Evolutionary conservation across 2,888 invertebrate genomes (phyloP).

Genomic region (Dynastes tityus): DNA sequence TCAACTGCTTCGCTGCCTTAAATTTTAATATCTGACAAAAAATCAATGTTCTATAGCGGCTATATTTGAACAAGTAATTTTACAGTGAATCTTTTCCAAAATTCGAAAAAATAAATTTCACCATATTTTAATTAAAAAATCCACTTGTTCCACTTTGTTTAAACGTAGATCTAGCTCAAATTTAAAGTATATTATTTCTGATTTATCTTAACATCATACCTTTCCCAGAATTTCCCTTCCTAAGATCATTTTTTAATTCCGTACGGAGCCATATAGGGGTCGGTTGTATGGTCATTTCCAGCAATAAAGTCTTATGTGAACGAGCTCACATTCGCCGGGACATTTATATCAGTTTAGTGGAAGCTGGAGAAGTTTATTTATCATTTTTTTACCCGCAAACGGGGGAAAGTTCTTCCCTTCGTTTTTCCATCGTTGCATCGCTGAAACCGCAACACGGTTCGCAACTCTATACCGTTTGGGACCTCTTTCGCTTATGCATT

Average conservation of each 20-base stretch:
- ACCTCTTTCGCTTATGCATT: slow-evolving; percentile 21
- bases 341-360: slow-evolving; percentile 46
- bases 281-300: slow-evolving; percentile 36
- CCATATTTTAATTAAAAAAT: too few relatives aligned
- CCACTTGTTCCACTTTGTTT: too few relatives aligned
- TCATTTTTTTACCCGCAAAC: slow-evolving; percentile 35
- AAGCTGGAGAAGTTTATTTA: slow-evolving; percentile 41
- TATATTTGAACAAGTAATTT: too few relatives aligned
- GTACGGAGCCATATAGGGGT: slow-evolving; percentile 35
- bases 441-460: too few relatives aligned
- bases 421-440: not conserved
- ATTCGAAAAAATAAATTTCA: too few relatives aligned
- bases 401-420: slow-evolving; percentile 20
- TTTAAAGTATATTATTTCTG: slow-evolving; percentile 24
- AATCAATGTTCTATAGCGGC: too few relatives aligned
- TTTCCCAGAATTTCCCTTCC: slow-evolving; percentile 8
- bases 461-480: slow-evolving; percentile 5
- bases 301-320: slow-evolving; percentile 40
- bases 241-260: slow-evolving; percentile 25
- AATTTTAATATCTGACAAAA: too few relatives aligned
- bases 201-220: slow-evolving; percentile 23
- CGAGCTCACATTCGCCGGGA: slow-evolving; percentile 10
- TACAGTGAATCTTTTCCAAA: too few relatives aligned
- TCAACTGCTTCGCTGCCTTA: too few relatives aligned
- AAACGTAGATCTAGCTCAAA: too few relatives aligned